Base-by-base conservation (phyloP, 2,113 vertebrate species). In the Ophthalmotilapia sp. region DNA sequence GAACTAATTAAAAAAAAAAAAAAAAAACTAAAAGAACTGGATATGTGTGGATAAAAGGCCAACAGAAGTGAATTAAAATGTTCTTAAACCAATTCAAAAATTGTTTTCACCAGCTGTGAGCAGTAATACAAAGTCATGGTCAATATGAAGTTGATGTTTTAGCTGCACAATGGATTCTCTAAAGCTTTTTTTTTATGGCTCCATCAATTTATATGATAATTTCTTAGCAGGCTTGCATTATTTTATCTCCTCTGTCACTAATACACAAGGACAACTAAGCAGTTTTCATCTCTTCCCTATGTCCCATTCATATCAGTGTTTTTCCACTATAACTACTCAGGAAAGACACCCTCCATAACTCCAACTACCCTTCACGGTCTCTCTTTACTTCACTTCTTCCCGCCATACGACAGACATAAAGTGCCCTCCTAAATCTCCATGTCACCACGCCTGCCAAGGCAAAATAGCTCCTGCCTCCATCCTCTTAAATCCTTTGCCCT, bases 171-270 rank as follows among this genome's bases (percentile, higher is more conserved):
- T 17, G 3, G 77, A 54, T 51, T 83, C n/a, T 68, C 29, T 40
- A n/a, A 55, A 60, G 45, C 21, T 40, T 79, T 54, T 33, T 36
- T 12, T 68, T 49, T 8, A 49, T 75, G 70, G 15, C 40, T 42
- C 12, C 9, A 75, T 47, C 38, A 36, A 77, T 90, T 84, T 87
- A 87, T 79, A 84, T 84, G 85, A 55, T 81, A 79, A 87, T 89
- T 70, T 58, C 38, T 56, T 17, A 75, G 68, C 15, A 21, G 58
- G 12, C 29, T 40, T 11, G 17, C 26, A 19, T 60, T 80, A 54
- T 26, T 42, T 58, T 40, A 47, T 79, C 80, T 31, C 83, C 36
- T 40, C 79, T 33, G 79, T 62, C 82, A 68, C 47, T 51, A 49
- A 36, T 2, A 80, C 83, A 56, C 53, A 68, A 83, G 86, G 60